Base-by-base conservation (phyloP, 1,140 invertebrate species). In the Rhyacophila brunnea region DNA sequence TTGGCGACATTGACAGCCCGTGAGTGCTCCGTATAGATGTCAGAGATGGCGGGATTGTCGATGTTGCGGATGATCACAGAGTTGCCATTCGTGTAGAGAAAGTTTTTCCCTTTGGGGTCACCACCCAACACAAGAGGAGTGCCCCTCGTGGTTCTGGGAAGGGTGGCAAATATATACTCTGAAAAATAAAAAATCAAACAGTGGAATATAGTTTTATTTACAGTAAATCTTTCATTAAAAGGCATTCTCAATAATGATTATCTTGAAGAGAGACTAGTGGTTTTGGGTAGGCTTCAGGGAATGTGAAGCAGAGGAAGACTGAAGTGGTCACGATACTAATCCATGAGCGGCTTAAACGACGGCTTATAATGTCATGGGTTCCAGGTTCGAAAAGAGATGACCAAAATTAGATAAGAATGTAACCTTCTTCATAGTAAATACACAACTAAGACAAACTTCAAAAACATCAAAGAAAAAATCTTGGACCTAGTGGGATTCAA, bases 21-120 rank as follows among this genome's bases (percentile, higher is more conserved):
- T 35, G 95, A 93, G 78, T 99, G 97, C 80, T 99, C 95, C 2
- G 96, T 96, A 74, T 99, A 99, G 62, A 98, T 86, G 75, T 99
- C 96, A 64, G 91, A 83, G 64, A 95, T 89, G 11, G 91, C 86
- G 57, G 95, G 93, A 81, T 99, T 90, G 89, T 95, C 91, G 70
- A 98, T 95, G 78, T 98, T 92, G 58, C 97, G 83, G 68, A 99
- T 99, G 67, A 97, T 96, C 38, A 99, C 94, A 70, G 91, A 96
- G 72, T 97, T 96, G 64, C 95, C 95, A 83, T 98, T 97, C 34
- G 93, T 91, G 74, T 99, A 99, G 15, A 99, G 82, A 74, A 99
- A 95, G 70, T 93, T 98, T 68, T 96, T 95, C 40, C 95, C 95
- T 77, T 98, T 98, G 7, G 96, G 96, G 83, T 98, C 96, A 17